phyloP scores from a whole-genome alignment of 64 coral and sea anemone species.

The Astreopora myriophthalma region DNA sequence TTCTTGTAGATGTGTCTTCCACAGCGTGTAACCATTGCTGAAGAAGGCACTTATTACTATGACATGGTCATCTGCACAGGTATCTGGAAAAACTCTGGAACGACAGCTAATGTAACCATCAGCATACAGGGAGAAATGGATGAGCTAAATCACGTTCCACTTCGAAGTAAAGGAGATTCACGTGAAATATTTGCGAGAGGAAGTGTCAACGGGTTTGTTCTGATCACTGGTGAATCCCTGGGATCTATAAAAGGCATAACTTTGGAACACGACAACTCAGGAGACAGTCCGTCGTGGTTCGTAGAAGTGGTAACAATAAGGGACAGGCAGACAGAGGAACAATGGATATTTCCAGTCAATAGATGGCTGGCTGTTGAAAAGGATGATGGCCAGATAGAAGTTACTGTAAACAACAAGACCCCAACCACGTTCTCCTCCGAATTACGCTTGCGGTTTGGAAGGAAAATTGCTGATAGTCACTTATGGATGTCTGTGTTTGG shows the following conservation, averaged over 20 bases:
- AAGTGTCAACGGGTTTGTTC: conserved; percentile 33
- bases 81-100: conserved; percentile 23
- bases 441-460: conserved; percentile 26
- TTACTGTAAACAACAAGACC: conserved; percentile 31
- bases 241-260: conserved; percentile 33
- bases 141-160: background rate
- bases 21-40: background rate
- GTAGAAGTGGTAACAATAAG: conserved; percentile 14
- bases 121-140: background rate
- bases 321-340: conserved; percentile 56
- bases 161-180: background rate
- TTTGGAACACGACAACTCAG: conserved; percentile 63
- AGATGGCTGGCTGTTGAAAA: conserved; percentile 64
- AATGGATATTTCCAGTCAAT: conserved; percentile 1
- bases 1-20: background rate
- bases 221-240: conserved; percentile 1
- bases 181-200: background rate
- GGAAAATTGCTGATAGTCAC: conserved; percentile 56
- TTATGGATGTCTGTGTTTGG: conserved; percentile 63
- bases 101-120: conserved; percentile 25
- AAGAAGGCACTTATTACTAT: conserved; percentile 17
- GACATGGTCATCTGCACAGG: conserved; percentile 18
- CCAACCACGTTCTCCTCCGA: background rate
- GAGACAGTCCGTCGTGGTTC: conserved; percentile 53
- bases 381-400: conserved; percentile 3